Base-by-base conservation (phyloP, 2,888 invertebrate species). In the Caenorhabditis afra region DNA sequence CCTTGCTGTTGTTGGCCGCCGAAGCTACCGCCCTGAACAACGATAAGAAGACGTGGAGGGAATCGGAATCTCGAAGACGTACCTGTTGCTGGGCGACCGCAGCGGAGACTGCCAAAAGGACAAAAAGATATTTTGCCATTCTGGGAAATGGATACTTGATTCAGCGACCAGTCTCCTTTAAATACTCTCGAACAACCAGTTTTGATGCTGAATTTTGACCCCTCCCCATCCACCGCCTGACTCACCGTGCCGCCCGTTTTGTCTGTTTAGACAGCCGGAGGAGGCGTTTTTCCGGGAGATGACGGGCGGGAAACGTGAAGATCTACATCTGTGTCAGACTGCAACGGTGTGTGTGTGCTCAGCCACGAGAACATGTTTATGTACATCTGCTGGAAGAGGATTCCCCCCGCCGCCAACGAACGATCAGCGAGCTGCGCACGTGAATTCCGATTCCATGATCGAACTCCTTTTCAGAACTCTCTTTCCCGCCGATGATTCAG, bases 131-230 rank as follows among this genome's bases (percentile, higher is more conserved):
- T 57, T 71, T 71, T 29, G 61, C 49, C 71, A 71, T 71, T 50
- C 61, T 37, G 57, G 71, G 47, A 70, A 71, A 49, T 35, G 62
- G 62, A 71, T 71, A 57, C 64, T 22, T 41, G 39, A 50, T n/a
- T 16, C 50, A 23, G 11, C 4, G 45, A 7, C 3, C 10, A 1
- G 11, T 10, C 23, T 7, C 37, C 7, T 35, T 64, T 71, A 55
- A 57, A 71, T 71, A 71, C 62, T 53, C 29, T 23, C 29, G 3
- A 12, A 2, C 16, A 39, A 66, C 57, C n/a, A 66, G 49, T 66
- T 64, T 64, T 71, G 64, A 62, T 70, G 71, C 62, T 71, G 71
- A 62, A 71, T 64, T 71, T 71, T 71, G 71, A 57, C 57, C 50
- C 71, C 71, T 29, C 71, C 71, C 7, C 29, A 3, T 5, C 29